Base-by-base conservation (phyloP, 2,888 invertebrate genomes). In the Lypha dubia region DNA sequence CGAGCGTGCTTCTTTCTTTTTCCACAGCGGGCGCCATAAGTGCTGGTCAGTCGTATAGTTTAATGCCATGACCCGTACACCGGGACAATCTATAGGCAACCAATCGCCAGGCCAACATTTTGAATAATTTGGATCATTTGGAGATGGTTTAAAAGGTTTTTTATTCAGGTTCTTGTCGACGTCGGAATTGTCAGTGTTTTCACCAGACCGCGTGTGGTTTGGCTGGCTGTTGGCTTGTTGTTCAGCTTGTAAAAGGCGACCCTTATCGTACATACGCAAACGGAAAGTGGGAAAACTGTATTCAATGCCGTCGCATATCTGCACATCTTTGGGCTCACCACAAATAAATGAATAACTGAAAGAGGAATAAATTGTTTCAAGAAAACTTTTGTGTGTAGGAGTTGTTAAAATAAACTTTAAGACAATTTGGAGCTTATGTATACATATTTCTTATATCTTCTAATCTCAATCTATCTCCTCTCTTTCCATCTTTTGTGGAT, bases 21-120 rank as follows among this genome's bases (percentile, higher is more conserved):
- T 93, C 96, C 96, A 97, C 32, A 95, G 91, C 0, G 95, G 95
- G 74, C 95, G 93, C 96, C 96, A 96, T 24, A 96, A 92, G 89
- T 95, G 94, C 0, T 95, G 95, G 88, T 96, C 96, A 1, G 97
- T 96, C 0, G 96, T 95, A 89, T 97, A 97, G 89, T 97, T 97
- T 0, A 98, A 92, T 3, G 96, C 96, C 28, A 98, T 94, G 0
- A 98, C 94, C 56, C 98, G 93, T 0, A 95, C 95, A 0, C 95
- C 94, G 0, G 96, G 96, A 88, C 95, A 95, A 89, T 98, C 97
- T 49, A 94, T 90, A 0, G 96, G 95, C 28, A 98, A 91, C 98
- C 98, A 98, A 90, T 98, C 97, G 82, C 94, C 93, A 0, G 97
- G 97, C 97, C 97, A 97, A 89, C 97, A 97, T 13, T 92, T 91